These are phyloP conservation scores for Takifugu bimaculatus DNA, from an alignment of 2,113 vertebrate genomes.

Conservation along the genomic window DNA sequence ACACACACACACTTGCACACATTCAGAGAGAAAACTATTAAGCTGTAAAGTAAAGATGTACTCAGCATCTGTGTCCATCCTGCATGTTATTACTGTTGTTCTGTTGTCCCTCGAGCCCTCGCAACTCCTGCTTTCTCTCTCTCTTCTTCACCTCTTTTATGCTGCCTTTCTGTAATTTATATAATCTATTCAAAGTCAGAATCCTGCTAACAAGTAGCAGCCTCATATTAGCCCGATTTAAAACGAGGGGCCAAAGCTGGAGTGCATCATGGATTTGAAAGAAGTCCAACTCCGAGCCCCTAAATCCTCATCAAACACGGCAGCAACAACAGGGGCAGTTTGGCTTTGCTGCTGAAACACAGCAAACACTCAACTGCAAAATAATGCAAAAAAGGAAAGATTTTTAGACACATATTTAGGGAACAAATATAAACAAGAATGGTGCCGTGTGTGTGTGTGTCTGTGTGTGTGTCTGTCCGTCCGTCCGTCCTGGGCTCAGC, in stretches of 20 bases:
- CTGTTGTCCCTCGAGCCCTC: conserved; percentile 10
- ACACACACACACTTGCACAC: conserved; percentile 15
- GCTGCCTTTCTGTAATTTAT: too few relatives aligned
- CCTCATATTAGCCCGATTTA: too few relatives aligned
- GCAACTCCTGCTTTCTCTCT: conserved; percentile 5
- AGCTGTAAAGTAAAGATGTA: conserved; percentile 16
- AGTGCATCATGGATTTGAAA: too few relatives aligned
- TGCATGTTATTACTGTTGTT: conserved; percentile 4
- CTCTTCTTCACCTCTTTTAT: background rate
- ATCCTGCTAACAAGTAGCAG: too few relatives aligned
- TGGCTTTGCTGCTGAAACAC: background rate
- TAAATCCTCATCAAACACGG: conserved; percentile 1
- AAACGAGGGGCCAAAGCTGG: too few relatives aligned
- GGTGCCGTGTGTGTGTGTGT: too few relatives aligned
- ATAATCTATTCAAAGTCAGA: too few relatives aligned
- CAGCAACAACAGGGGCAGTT: background rate
- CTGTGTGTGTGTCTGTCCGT: too few relatives aligned
- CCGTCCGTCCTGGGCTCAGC: too few relatives aligned
- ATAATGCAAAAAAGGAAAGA: background rate
- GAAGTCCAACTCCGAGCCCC: background rate
- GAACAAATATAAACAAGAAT: too few relatives aligned
- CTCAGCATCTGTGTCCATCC: conserved; percentile 15
- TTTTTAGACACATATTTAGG: too few relatives aligned
- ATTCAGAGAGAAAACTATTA: conserved; percentile 25
- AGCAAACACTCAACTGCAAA: background rate